Base-by-base conservation (phyloP, 2,888 invertebrate species). In the Willowsia nigromaculata region DNA sequence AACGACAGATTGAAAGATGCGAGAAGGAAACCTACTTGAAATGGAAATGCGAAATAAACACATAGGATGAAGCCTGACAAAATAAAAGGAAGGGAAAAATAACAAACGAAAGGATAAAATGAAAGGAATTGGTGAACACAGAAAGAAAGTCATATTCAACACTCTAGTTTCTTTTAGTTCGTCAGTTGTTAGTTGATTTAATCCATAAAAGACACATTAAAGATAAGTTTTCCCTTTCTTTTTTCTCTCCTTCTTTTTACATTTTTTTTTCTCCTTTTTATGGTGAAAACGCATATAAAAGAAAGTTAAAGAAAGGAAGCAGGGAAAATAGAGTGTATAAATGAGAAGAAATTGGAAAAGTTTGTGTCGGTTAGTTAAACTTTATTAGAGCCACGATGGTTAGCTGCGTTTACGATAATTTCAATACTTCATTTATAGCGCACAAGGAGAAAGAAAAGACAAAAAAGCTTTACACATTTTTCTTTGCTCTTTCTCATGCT, bases 311-410 rank as follows among this genome's bases (percentile, higher is more conserved):
- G 25, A 53, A 80, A 56, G 4, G 22, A 25, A 56, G 40, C 6
- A 40, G 56, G 5, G 13, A 62, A 62, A 62, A 15, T 47, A 56
- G 18, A 56, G 25, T 62, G 43, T 22, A 82, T 65, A 82, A 82
- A 82, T 82, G 82, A 82, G 65, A 68, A 83, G 22, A 53, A 83
- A 83, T 83, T 53, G 83, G 68, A 47, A 83, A 83, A 65, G 68
- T 83, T 83, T 83, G 83, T 65, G 83, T 68, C 65, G 83, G 83
- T 83, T 83, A 83, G 83, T 83, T 83, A 65, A 83, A 65, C 83
- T 83, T 83, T 65, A 83, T 83, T 65, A 83, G 33, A 65, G 65
- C 13, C 30, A 27, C 30, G 62, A 65, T n/a, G 15, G 65, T 33
- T 33, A 13, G 33, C 0, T n/a, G 22, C 65, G 27, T 65, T 33